Evolutionary conservation across 2,113 vertebrate species (phyloP), one percentile per base, ranked within the genome.

Genomic region (Chaetops frenatus): DNA sequence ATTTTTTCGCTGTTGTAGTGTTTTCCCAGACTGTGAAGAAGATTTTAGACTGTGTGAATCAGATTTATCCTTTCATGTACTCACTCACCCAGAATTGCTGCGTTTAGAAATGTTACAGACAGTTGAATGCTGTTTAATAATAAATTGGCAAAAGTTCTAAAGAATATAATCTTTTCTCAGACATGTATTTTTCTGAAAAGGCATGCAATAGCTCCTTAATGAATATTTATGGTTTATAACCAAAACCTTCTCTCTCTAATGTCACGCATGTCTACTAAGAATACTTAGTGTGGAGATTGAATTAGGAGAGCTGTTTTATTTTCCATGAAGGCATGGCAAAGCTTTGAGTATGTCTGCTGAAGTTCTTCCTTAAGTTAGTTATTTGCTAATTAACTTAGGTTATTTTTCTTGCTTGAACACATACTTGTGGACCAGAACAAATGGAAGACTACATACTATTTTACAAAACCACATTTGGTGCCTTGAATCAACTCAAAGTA

Each of bases 1-100:
- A 1, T 72, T 92, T 88, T 88, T 91, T 16, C 50, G 47, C 47
- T 51, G 74, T 84, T 87, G 70, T 94, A 71, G 90, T 94, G 92
- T 90, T 94, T 94, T 96, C 88, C 81, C 85, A 92, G 94, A 87
- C 85, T 88, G 64, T 53, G 72, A 86, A 92, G 86, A 94, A 82
- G 78, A 85, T 79, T 91, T 95, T 89, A 90, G 74, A 71, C 79
- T 85, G n/a, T 47, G 38, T 88, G 90, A 94, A 96, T 74, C 74
- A 91, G 81, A 93, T 93, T 93, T 95, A 92, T 93, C 74, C 57
- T 86, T 95, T 88, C 69, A 77, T 90, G 36, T 94, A 81, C 61
- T 96, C 87, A 76, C 76, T 92, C 47, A 77, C 54, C 83, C 64
- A 72, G 78, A 87, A 71, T 60, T 85, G 56, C 88, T 94, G 78